A percentile compares a stretch with the other conserved stretches of the same genome.
Evolutionary conservation across 2,797 vertebrate genomes (phyloP).

Genomic region (Danio albolineatus): DNA sequence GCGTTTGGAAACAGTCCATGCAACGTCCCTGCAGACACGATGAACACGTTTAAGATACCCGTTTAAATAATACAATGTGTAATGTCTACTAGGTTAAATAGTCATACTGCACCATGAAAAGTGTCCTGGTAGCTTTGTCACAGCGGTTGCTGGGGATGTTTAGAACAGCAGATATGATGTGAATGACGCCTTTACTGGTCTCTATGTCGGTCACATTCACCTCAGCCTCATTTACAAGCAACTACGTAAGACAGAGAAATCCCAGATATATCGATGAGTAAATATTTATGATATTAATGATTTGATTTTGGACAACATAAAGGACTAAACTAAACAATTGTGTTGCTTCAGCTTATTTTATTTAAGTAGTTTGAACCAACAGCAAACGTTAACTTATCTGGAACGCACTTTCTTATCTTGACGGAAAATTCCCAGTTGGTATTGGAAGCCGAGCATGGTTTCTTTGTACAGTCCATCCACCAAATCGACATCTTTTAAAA

Average conservation of each 20-base stretch:
- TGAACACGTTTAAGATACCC: background rate
- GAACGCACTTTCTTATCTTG: conserved; percentile 79
- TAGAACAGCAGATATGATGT: conserved; percentile 85
- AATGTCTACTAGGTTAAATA: background rate
- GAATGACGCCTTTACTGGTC: conserved; percentile 88
- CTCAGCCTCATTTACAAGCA: conserved; percentile 86
- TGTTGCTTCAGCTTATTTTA: too few species aligned
- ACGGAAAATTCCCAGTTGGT: conserved; percentile 83
- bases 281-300: background rate
- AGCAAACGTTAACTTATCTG: background rate
- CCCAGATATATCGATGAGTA: background rate
- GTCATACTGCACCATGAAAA: conserved; percentile 59
- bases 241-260: conserved; percentile 69
- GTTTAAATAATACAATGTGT: background rate
- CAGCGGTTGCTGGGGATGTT: conserved; percentile 90
- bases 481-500: conserved; percentile 82
- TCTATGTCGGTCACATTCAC: conserved; percentile 83
- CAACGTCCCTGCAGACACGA: conserved; percentile 70
- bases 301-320: background rate
- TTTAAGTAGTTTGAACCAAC: background rate
- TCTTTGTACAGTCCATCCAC: conserved; percentile 84
- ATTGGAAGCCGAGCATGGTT: conserved; percentile 89
- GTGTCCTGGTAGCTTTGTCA: conserved; percentile 68
- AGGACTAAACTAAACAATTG: too few species aligned
- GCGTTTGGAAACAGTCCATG: conserved; percentile 68